Percentiles rank a stretch among this genome's conserved stretches.
phyloP scores from a whole-genome alignment of 2,797 vertebrate species.

The Iguana delicatissima region DNA sequence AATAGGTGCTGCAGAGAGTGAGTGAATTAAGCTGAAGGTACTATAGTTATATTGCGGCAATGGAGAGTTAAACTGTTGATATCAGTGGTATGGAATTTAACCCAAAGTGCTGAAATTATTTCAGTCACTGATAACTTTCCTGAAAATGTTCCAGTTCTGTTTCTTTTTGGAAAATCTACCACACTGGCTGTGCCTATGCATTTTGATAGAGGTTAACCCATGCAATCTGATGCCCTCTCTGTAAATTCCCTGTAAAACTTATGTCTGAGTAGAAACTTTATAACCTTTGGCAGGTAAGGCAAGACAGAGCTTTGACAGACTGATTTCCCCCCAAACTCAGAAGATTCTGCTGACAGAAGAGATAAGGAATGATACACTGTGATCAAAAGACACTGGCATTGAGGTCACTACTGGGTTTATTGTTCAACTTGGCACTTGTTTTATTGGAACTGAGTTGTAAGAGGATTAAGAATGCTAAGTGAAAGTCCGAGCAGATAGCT shows the following conservation, averaged over 20 bases:
- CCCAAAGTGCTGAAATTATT: no score
- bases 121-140: no score
- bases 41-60: no score
- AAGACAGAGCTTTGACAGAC: neutral
- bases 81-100: no score
- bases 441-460: conserved; percentile 26
- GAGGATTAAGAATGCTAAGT: conserved; percentile 38
- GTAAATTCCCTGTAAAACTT: neutral
- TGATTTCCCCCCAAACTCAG: no score
- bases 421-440: neutral
- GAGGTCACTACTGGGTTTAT: neutral
- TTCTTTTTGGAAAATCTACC: no score
- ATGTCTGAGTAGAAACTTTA: neutral
- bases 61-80: no score
- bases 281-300: neutral
- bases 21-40: no score
- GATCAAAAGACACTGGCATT: neutral
- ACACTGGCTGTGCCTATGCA: no score
- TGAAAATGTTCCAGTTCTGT: no score
- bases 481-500: neutral
- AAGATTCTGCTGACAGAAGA: neutral
- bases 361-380: neutral
- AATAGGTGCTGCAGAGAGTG: no score
- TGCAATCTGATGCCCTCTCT: neutral
- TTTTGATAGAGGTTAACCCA: neutral